phyloP scores from a whole-genome alignment of 1,140 invertebrate genomes.

The Sminthurides bifidus region DNA sequence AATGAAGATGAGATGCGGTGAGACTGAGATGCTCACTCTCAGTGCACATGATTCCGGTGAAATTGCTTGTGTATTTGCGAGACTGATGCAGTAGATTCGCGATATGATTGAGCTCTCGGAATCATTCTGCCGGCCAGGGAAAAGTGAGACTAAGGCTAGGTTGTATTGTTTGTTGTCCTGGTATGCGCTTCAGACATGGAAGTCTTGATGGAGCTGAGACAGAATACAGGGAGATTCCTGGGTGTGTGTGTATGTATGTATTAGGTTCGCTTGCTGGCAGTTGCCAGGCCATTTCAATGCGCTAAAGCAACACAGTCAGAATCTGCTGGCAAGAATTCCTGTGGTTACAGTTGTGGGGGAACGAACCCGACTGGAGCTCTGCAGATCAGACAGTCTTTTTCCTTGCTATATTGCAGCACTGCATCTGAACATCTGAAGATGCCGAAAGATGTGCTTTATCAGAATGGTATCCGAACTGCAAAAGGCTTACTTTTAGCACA shows the following conservation, averaged over 20 bases:
- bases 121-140: no score
- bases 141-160: no score
- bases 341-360: no score
- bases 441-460: background rate
- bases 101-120: no score
- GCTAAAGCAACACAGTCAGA: slow-evolving; percentile 26
- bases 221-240: no score
- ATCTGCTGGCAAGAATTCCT: background rate
- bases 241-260: no score
- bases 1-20: background rate
- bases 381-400: background rate
- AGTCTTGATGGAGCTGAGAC: no score
- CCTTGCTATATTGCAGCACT: background rate
- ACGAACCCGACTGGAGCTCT: no score
- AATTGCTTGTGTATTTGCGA: background rate
- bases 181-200: no score
- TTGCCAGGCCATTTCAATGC: slow-evolving; percentile 31
- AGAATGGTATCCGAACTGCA: background rate
- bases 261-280: slow-evolving; percentile 13
- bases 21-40: background rate
- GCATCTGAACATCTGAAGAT: background rate
- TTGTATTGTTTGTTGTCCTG: no score
- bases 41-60: background rate
- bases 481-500: no score
- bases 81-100: no score